Base-by-base conservation (phyloP, 2,888 invertebrate species). In the Vesta saturnalis region DNA sequence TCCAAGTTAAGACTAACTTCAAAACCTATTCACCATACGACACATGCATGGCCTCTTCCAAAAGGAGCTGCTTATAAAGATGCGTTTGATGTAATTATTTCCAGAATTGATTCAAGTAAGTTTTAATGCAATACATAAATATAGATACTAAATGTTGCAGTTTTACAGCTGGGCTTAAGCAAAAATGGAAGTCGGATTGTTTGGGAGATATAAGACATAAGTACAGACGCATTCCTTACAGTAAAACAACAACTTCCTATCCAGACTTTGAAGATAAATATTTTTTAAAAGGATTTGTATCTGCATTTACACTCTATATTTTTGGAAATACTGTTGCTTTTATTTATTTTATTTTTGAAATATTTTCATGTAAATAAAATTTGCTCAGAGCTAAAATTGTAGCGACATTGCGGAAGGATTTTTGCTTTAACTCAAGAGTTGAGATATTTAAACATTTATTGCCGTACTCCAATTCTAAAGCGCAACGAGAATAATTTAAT, bases 11-110 rank as follows among this genome's bases (percentile, higher is more conserved):
- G 74, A 52, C 70, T 74, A 15, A 67, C 74, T 10, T 64, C 21
- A 21, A 47, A 68, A 12, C 69, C 72, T 8, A 60, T 74, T n/a
- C 60, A 72, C 16, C 66, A 71, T 3, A 64, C 55, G 10, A 70
- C 70, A 1, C 71, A 74, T 47, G 70, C 69, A 1, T 73, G 73
- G 74, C 70, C 72, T 1, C 35, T 75, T 14, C 59, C 60, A 15
- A 69, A 66, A 23, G 72, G 67, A 10, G 67, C 70, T 4, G 72
- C 74, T 12, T 75, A 71, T 43, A 70, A 68, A 66, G 66, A 70
- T n/a, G 43, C 71, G 3, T 71, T 75, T 52, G 71, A 74, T 57
- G 56, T 16, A n/a, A 23, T 69, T 21, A 67, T 74, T n/a, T 65
- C 67, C 6, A 64, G 66, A 39, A 60, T 73, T 52, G 60, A 64